Evolutionary conservation across 2,888 invertebrate genomes (phyloP).

Genomic region (Bugula neritina): DNA sequence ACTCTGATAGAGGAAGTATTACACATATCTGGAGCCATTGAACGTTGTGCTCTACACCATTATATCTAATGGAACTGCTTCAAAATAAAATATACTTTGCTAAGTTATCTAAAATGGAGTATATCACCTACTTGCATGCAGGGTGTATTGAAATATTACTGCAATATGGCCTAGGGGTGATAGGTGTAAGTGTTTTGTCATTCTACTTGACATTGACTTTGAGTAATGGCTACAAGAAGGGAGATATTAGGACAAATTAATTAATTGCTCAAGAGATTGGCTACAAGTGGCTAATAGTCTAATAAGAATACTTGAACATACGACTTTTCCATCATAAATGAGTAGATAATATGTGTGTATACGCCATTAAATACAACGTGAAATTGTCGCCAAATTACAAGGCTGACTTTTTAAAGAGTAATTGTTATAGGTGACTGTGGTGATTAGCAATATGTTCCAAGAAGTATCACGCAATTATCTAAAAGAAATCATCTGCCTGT

Average conservation of each 20-base stretch:
- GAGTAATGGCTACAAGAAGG: background rate
- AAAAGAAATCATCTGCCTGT: slow-evolving; percentile 19
- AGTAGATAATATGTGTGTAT: background rate
- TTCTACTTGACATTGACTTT: slow-evolving; percentile 9
- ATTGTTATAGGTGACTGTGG: background rate
- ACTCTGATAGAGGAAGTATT: no score
- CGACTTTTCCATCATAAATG: background rate
- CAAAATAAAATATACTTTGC: no score
- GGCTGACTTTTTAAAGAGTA: slow-evolving; percentile 20
- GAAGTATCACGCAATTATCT: background rate
- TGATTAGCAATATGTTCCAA: background rate
- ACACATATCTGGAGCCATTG: no score
- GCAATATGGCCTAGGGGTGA: no score
- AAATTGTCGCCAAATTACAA: slow-evolving; percentile 20
- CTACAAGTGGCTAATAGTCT: background rate
- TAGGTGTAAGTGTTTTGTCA: slow-evolving; percentile 22
- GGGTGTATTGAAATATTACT: no score
- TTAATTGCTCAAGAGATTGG: slow-evolving; percentile 16
- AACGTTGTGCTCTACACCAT: no score
- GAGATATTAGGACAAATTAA: slow-evolving; percentile 22
- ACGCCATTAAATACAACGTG: background rate
- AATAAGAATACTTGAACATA: background rate
- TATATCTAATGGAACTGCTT: no score
- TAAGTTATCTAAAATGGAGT: no score
- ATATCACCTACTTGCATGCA: no score